These are phyloP conservation scores for Phyllostomus hastatus DNA, from an alignment of 2,113 vertebrate species.

Conservation along the genomic window DNA sequence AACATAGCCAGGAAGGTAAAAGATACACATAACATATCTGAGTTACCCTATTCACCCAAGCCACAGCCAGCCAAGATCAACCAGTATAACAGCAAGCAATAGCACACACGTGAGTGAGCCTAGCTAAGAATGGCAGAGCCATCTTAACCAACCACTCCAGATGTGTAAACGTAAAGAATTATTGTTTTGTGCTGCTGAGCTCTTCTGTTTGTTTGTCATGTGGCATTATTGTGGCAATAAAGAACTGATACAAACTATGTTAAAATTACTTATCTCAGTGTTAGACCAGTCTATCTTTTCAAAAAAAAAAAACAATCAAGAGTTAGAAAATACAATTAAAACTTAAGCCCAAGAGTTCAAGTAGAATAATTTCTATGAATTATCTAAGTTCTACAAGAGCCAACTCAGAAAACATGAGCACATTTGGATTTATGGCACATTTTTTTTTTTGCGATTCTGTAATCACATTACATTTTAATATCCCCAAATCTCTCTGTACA, in stretches of 20 bases:
- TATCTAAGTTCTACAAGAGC: not conserved
- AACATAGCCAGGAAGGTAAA: not conserved
- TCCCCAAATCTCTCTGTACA: not conserved
- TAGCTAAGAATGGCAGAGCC: not conserved
- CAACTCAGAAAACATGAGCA: not conserved
- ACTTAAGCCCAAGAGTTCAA: not conserved
- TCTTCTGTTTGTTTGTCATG: not conserved
- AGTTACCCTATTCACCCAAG: not conserved
- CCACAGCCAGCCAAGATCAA: not conserved
- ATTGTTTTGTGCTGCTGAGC: not conserved
- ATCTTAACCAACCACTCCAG: not conserved
- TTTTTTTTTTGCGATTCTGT: slow-evolving; percentile 41
- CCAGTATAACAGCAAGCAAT: not conserved
- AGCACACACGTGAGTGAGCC: not conserved
- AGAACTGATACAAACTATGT: not conserved
- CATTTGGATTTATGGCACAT: not conserved
- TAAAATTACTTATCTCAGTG: slow-evolving; percentile 26
- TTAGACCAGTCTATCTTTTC: not conserved
- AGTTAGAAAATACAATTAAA: slow-evolving; percentile 32
- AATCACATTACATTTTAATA: slow-evolving; percentile 25
- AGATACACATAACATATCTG: not conserved
- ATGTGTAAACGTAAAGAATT: not conserved
- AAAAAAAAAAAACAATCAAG: not conserved
- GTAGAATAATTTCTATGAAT: slow-evolving; percentile 22
- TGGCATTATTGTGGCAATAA: not conserved